Base-by-base conservation (phyloP, 1,140 invertebrate genomes). In the Eupristina koningsbergeri region DNA sequence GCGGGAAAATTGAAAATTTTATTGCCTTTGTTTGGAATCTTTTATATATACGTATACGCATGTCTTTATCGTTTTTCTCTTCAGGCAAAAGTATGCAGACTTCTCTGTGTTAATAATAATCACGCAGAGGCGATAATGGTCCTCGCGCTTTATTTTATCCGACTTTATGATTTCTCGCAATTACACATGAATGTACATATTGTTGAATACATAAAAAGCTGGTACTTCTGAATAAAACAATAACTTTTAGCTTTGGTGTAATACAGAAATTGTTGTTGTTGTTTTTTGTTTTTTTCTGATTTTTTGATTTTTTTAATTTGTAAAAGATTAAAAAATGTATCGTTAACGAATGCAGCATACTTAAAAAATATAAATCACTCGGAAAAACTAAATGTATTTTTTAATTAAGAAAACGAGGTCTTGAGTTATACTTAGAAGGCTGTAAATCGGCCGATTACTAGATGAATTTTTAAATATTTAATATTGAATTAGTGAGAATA, bases 1-100 rank as follows among this genome's bases (percentile, higher is more conserved):
- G 22, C 64, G 45, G 29, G 67, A 80, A 84, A 84, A 84, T 84
- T 80, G 83, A 80, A 84, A 84, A 84, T 74, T 80, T 74, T 80
- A 79, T 84, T 64, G 77, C 50, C 83, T 84, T 80, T 80, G 83
- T 84, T 76, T 67, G 41, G 34, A 53, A 17, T 15, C 22, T 36
- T 71, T 53, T 53, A 31, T 39, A 61, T 64, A 39, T 78, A 22
- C 34, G 67, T 36, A 26, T 45, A 74, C 41, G 41, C 41, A 11
- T 39, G 71, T 41, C 31, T 41, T 74, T 45, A 74, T 80, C 63
- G 64, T 69, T 69, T n/a, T n/a, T 69, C 11, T 73, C 26, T 47
- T 67, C 67, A 31, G 41, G n/a, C 41, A 64, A 64, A 64, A 64
- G 19, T n/a, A 71, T 13, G n/a, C n/a, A 34, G 26, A 15, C n/a